phyloP scores from a whole-genome alignment of 1,140 invertebrate genomes.

The Drosophila virilis region DNA sequence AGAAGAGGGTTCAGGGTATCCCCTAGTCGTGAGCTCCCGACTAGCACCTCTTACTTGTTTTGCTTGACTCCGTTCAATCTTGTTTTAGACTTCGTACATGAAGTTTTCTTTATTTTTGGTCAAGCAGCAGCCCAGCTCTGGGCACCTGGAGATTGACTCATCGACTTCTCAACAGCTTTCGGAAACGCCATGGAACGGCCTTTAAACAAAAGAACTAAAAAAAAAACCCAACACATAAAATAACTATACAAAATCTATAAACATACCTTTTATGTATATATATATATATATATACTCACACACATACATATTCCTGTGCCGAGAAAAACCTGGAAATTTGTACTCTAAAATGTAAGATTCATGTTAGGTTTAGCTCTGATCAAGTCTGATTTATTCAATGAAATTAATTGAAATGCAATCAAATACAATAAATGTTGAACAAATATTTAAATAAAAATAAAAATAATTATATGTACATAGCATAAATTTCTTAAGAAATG shows the following conservation, averaged over 20 bases:
- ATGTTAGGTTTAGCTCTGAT: slow-evolving; percentile 9
- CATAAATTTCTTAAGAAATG: too few relatives aligned
- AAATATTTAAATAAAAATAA: not conserved
- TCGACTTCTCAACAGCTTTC: slow-evolving; percentile 52
- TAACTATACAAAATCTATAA: too few relatives aligned
- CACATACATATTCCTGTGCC: slow-evolving; percentile 9
- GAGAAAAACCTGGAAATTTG: not conserved
- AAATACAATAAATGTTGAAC: slow-evolving; percentile 22
- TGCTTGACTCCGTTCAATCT: not conserved
- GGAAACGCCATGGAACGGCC: slow-evolving; percentile 17
- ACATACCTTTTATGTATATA: too few relatives aligned
- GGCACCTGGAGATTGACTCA: slow-evolving; percentile 57
- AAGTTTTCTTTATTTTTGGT: slow-evolving; percentile 24
- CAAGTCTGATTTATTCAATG: slow-evolving; percentile 46
- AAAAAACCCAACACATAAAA: not conserved
- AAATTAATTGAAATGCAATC: slow-evolving; percentile 17
- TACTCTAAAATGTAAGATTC: slow-evolving; percentile 3
- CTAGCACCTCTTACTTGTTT: too few relatives aligned
- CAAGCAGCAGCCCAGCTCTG: slow-evolving; percentile 11
- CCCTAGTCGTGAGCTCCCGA: too few relatives aligned
- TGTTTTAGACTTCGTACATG: not conserved
- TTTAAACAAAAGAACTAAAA: too few relatives aligned
- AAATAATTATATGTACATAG: too few relatives aligned
- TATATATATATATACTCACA: slow-evolving; percentile 11
- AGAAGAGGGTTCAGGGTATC: too few relatives aligned